A percentile compares a stretch with the other conserved stretches of the same genome.
These are phyloP conservation scores for Cataglyphis livida DNA, from an alignment of 2,888 invertebrate genomes.

Conservation along the genomic window DNA sequence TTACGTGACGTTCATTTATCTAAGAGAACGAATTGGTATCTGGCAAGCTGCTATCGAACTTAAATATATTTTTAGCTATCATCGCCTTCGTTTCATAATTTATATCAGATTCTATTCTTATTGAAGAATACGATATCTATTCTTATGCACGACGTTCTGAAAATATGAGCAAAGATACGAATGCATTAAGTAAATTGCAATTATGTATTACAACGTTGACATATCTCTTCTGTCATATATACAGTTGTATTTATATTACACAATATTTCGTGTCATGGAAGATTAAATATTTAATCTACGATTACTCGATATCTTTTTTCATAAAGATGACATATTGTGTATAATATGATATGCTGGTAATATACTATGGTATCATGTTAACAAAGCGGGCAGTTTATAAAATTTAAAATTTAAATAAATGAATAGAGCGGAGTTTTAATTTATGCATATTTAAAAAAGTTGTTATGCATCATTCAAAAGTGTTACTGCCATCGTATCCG, in stretches of 20 bases:
- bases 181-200: slow-evolving; percentile 15
- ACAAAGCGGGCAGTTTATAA: slow-evolving; percentile 35
- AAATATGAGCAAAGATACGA: slow-evolving; percentile 9
- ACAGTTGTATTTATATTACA: slow-evolving; percentile 9
- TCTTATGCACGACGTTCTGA: background rate
- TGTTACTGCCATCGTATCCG: background rate
- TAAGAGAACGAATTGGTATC: background rate
- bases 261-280: slow-evolving; percentile 16
- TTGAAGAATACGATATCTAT: background rate
- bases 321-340: background rate
- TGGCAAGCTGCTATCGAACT: background rate
- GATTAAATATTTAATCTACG: background rate
- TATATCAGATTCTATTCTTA: background rate
- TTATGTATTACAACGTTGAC: slow-evolving; percentile 11
- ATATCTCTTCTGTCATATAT: background rate
- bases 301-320: slow-evolving; percentile 19
- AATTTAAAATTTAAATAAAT: slow-evolving; percentile 38
- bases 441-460: slow-evolving; percentile 25
- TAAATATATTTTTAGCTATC: background rate
- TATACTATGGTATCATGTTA: slow-evolving; percentile 20
- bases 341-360: slow-evolving; percentile 14
- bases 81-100: background rate
- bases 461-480: slow-evolving; percentile 28
- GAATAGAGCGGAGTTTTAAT: background rate
- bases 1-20: slow-evolving; percentile 5